Conservation (phyloP, 2,888 invertebrate species). For the Toxonevra muliebris region DNA sequence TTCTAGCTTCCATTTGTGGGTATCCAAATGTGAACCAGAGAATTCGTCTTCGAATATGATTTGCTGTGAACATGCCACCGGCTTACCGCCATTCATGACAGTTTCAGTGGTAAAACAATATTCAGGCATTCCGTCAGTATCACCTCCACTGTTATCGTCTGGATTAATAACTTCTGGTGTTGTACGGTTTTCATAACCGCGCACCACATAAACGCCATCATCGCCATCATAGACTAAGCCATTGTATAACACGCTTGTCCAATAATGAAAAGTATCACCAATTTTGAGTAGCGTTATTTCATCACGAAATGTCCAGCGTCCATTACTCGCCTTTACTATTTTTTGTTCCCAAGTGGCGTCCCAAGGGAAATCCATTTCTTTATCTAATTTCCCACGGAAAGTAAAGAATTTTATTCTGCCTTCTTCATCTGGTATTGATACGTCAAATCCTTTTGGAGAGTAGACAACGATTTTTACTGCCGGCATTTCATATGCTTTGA, state of each 20-base stretch:
- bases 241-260: slow-evolving; percentile 78
- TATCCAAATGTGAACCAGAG: slow-evolving; percentile 43
- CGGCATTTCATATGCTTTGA: slow-evolving; percentile 64
- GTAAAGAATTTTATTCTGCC: slow-evolving; percentile 78
- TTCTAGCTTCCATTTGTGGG: slow-evolving; percentile 53
- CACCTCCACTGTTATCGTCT: too few relatives aligned
- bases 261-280: slow-evolving; percentile 78
- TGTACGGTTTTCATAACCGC: slow-evolving; percentile 36
- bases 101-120: slow-evolving; percentile 2
- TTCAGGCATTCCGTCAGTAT: background rate
- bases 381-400: slow-evolving; percentile 79
- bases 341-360: slow-evolving; percentile 74
- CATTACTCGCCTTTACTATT: slow-evolving; percentile 70
- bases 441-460: slow-evolving; percentile 67
- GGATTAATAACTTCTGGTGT: background rate
- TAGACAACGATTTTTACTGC: slow-evolving; percentile 66
- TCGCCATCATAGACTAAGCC: slow-evolving; percentile 74
- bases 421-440: slow-evolving; percentile 69
- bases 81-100: slow-evolving; percentile 41
- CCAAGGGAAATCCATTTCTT: slow-evolving; percentile 76
- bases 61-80: slow-evolving; percentile 50
- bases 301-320: slow-evolving; percentile 75
- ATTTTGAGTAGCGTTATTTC: slow-evolving; percentile 68
- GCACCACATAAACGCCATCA: slow-evolving; percentile 54
- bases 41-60: slow-evolving; percentile 59